These are phyloP conservation scores for Spheniscus humboldti DNA, from an alignment of 2,797 vertebrate genomes.

Conservation along the genomic window DNA sequence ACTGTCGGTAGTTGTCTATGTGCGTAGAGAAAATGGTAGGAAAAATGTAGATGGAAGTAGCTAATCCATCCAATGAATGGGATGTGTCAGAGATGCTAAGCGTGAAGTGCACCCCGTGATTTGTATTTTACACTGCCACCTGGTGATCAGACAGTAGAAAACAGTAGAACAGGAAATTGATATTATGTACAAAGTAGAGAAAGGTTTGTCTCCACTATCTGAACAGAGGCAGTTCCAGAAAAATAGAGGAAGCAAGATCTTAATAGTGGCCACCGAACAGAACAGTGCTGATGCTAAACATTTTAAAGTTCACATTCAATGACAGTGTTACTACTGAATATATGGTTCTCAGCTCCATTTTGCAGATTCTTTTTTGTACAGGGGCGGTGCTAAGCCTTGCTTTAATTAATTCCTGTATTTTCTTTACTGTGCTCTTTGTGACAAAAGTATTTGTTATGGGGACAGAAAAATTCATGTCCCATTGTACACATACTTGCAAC, in stretches of 20 bases:
- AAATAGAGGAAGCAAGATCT: not conserved
- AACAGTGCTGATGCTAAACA: not conserved
- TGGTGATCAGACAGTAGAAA: not conserved
- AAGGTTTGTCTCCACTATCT: not conserved
- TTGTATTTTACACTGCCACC: not conserved
- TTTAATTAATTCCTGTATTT: not conserved
- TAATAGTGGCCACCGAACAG: not conserved
- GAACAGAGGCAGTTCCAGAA: not conserved
- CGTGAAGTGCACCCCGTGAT: fast-evolving
- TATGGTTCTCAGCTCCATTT: not conserved
- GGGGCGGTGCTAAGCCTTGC: not conserved
- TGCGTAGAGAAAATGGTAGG: not conserved
- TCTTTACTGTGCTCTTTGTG: not conserved
- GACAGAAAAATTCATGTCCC: not conserved
- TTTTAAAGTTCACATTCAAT: not conserved
- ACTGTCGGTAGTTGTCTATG: not conserved
- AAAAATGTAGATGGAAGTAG: not conserved
- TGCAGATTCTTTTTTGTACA: not conserved
- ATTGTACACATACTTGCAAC: not conserved
- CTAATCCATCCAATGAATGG: not conserved
- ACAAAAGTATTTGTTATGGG: not conserved
- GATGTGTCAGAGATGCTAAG: not conserved
- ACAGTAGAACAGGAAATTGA: not conserved
- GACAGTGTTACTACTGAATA: not conserved
- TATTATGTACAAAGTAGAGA: not conserved